phyloP scores from a whole-genome alignment of 1,140 invertebrate species.

The Lepidotrigona ventralis region DNA sequence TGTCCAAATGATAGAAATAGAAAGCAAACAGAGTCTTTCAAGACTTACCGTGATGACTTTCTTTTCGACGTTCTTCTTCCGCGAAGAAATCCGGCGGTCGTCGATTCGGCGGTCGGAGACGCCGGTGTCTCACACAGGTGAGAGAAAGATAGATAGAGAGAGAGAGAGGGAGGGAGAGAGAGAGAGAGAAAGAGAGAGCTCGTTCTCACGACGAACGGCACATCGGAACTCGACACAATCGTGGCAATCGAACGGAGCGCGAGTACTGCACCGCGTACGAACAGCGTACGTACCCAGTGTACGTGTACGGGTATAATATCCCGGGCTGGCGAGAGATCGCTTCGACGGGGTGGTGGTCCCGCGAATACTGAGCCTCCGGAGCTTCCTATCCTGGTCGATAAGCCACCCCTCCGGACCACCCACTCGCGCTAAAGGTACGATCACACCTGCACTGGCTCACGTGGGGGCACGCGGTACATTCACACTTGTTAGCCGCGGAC shows the following conservation, averaged over 20 bases:
- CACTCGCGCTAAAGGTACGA: constrained; percentile 66
- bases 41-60: constrained; percentile 36
- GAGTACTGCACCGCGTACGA: constrained; percentile 15
- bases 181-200: no score
- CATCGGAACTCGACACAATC: constrained; percentile 6
- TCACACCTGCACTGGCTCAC: constrained; percentile 51
- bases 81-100: constrained; percentile 19
- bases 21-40: neutral
- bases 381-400: constrained; percentile 74
- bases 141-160: no score
- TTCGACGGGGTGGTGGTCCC: constrained; percentile 75
- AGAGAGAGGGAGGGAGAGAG: no score
- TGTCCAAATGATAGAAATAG: neutral
- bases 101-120: neutral
- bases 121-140: neutral
- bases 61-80: constrained; percentile 1
- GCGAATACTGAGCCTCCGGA: constrained; percentile 75
- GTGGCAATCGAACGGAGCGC: neutral
- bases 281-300: neutral
- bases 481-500: neutral
- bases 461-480: constrained; percentile 17
- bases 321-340: constrained; percentile 45
- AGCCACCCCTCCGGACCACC: constrained; percentile 68
- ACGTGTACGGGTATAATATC: neutral
- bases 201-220: constrained; percentile 14